Evolutionary conservation across 1,140 invertebrate species (phyloP), one percentile per base, ranked within the genome.

Genomic region (Rhopalosiphum padi): DNA sequence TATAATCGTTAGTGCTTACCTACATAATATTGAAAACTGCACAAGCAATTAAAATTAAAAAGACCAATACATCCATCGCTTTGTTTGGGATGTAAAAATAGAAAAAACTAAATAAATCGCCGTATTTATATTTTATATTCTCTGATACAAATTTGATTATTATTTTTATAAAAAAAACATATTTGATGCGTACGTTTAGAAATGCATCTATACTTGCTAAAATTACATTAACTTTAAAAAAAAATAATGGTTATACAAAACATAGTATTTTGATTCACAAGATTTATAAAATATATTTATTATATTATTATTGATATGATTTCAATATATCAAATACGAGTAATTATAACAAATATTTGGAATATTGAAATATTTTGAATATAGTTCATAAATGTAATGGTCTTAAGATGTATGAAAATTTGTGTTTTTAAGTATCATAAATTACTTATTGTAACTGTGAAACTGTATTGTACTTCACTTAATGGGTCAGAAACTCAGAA

Each of bases 21-120:
- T 77, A 83, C 41, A 85, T 41, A 85, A 85, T 41, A 85, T 85
- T 37, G 35, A 83, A 85, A 85, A 85, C 8, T 85, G 43, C 83
- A 43, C 37, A 23, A 11, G 35, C 37, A 41, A 85, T 85, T 85
- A 85, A 85, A 85, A 85, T 25, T 25, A 41, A 15, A 86, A 46
- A 77, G 18, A 77, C 30, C 1, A 18, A 77, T 18, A 77, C n/a
- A 35, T 77, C 60, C 25, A 15, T 68, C 60, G 8, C 6, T 60
- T 30, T 11, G 25, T n/a, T 18, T n/a, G 30, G 60, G 30, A n/a
- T 68, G 0, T n/a, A n/a, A 68, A 68, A 18, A 18, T 2, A 25
- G 0, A 55, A 77, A 77, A n/a, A n/a, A 68, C 30, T 35, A 77
- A n/a, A 18, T n/a, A 35, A 77, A n/a, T 77, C 60, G 30, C 5